These are phyloP conservation scores for Bradypodion pumilum DNA, from an alignment of 2,797 vertebrate genomes.

Conservation along the genomic window DNA sequence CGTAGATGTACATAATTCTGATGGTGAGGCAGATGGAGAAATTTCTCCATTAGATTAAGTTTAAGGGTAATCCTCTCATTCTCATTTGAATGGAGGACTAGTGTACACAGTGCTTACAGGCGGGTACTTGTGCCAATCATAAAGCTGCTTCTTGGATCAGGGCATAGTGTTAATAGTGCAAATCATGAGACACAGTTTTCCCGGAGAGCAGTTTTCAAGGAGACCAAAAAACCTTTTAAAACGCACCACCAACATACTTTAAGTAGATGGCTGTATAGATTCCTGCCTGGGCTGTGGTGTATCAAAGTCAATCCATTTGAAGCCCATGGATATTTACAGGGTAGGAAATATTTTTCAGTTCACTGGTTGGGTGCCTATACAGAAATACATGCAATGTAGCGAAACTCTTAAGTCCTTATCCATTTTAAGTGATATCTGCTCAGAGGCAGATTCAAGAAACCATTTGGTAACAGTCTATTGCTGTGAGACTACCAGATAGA, in stretches of 20 bases:
- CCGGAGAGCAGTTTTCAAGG: background rate
- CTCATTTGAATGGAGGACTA: background rate
- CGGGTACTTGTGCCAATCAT: background rate
- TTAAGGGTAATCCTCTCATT: background rate
- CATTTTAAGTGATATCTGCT: background rate
- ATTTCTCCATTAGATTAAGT: background rate
- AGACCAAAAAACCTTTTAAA: background rate
- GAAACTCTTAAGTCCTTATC: background rate
- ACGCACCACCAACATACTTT: background rate
- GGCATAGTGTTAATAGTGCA: background rate
- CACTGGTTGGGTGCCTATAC: background rate
- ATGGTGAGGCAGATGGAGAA: background rate
- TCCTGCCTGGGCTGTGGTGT: background rate
- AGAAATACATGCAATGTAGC: background rate
- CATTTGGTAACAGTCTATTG: background rate
- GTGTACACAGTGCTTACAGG: background rate
- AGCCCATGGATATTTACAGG: background rate
- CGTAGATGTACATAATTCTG: background rate
- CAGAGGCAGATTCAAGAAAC: background rate
- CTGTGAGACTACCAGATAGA: background rate
- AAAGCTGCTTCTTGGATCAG: background rate
- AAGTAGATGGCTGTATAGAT: background rate
- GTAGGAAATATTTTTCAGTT: background rate
- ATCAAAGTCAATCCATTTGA: background rate
- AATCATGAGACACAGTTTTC: background rate